These are phyloP conservation scores for Frankliniella intonsa DNA, from an alignment of 2,888 invertebrate species.

Conservation along the genomic window DNA sequence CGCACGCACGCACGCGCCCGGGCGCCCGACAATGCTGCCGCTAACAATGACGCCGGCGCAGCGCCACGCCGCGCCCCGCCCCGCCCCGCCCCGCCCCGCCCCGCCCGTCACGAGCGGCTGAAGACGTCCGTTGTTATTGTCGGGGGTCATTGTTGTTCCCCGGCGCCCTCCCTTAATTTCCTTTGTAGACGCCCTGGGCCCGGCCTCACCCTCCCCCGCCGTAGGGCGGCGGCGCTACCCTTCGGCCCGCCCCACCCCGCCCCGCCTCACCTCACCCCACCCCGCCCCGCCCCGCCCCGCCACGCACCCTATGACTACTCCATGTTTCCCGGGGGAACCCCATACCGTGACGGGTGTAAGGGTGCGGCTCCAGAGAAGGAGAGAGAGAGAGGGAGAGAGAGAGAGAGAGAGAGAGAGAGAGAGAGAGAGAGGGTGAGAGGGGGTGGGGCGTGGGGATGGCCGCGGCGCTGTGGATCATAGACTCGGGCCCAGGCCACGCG, in stretches of 20 bases:
- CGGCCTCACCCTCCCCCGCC: no score
- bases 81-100: not conserved
- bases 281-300: not conserved
- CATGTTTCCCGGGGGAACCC: not conserved
- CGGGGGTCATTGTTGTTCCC: slow-evolving; percentile 20
- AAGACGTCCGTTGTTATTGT: slow-evolving; percentile 16
- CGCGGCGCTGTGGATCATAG: no score
- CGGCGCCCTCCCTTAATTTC: slow-evolving; percentile 24
- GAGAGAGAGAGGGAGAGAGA: no score
- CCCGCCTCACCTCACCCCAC: not conserved
- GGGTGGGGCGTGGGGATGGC: no score
- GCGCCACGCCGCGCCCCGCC: not conserved
- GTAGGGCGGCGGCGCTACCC: no score
- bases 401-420: no score
- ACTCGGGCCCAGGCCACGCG: not conserved
- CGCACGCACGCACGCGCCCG: not conserved
- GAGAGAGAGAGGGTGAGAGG: no score
- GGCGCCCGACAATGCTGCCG: not conserved
- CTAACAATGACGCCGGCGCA: not conserved
- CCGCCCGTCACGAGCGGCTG: slow-evolving; percentile 4
- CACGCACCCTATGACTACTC: not conserved
- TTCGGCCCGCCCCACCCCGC: not conserved
- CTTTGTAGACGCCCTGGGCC: slow-evolving; percentile 10
- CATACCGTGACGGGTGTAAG: not conserved
- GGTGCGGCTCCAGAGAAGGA: no score